Conservation (phyloP, 2,797 vertebrate genomes). For the Geotria australis region DNA sequence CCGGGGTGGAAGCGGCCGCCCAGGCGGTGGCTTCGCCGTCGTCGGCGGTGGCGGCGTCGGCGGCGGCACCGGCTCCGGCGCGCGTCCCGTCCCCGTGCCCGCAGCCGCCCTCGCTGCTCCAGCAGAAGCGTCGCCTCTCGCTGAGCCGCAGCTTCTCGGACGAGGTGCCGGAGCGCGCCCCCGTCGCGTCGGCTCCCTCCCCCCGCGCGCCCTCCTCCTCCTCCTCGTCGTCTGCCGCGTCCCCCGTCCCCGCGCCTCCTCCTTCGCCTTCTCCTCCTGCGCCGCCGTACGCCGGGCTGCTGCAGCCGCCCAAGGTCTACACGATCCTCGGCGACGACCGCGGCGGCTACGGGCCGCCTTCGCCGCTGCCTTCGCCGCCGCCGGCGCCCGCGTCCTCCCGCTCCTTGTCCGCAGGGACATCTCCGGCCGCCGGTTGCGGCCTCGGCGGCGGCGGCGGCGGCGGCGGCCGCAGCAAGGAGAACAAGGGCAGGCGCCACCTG, state of each 20-base stretch:
- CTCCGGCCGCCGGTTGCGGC: too few species aligned
- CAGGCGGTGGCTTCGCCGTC: too few species aligned
- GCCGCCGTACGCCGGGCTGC: conserved; percentile 8
- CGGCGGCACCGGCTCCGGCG: too few species aligned
- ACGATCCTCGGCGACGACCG: conserved; percentile 37
- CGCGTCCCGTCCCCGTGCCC: conserved; percentile 4
- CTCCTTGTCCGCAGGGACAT: background rate
- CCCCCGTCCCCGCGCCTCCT: too few species aligned
- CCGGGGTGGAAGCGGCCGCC: too few species aligned
- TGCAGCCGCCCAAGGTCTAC: conserved; percentile 35
- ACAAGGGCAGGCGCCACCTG: too few species aligned
- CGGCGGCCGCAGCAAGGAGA: too few species aligned
- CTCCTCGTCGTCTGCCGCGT: too few species aligned
- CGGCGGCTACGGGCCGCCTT: conserved; percentile 12
- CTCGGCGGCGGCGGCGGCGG: too few species aligned
- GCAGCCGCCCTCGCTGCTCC: conserved; percentile 20
- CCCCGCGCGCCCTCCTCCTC: too few species aligned
- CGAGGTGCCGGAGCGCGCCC: conserved; percentile 14
- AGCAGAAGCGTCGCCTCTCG: conserved; percentile 38
- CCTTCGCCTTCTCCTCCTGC: conserved; percentile 4
- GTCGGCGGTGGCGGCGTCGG: too few species aligned
- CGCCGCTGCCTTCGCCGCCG: conserved; percentile 2
- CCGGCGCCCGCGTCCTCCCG: conserved; percentile 9
- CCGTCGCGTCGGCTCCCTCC: too few species aligned
- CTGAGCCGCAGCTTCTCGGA: conserved; percentile 26